Percentiles rank a stretch among this genome's conserved stretches.
Conservation (phyloP, 2,113 vertebrate genomes). For the Andinoacara biseriatus region DNA sequence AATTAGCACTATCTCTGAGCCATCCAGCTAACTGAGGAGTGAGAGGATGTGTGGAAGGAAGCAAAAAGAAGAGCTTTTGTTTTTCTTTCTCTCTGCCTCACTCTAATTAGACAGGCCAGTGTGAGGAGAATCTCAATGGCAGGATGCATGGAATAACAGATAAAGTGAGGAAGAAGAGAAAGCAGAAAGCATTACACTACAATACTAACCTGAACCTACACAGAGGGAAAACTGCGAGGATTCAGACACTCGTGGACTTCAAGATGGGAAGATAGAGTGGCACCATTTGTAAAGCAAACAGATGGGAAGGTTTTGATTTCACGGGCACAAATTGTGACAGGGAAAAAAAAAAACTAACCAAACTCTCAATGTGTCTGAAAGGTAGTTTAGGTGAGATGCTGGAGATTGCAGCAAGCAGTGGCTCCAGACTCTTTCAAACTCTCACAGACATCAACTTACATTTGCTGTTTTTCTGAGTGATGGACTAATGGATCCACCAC, state of each 20-base stretch:
- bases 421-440: slow-evolving; percentile 17
- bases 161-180: slow-evolving; percentile 43
- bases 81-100: slow-evolving; percentile 65
- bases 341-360: background rate
- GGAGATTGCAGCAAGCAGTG: slow-evolving; percentile 29
- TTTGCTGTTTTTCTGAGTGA: slow-evolving; percentile 22
- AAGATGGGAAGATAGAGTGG: background rate
- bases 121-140: slow-evolving; percentile 76
- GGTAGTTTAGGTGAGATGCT: slow-evolving; percentile 39
- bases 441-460: slow-evolving; percentile 17
- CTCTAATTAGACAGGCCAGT: slow-evolving; percentile 76
- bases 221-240: background rate
- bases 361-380: slow-evolving; percentile 9
- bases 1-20: slow-evolving; percentile 69
- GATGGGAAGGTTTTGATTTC: background rate
- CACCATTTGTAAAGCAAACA: slow-evolving; percentile 14
- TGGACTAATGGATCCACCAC: background rate
- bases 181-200: background rate
- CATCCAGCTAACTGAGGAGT: slow-evolving; percentile 55
- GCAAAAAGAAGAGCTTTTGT: slow-evolving; percentile 55
- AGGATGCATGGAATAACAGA: slow-evolving; percentile 50
- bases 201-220: slow-evolving; percentile 11
- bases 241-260: slow-evolving; percentile 15
- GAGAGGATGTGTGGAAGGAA: slow-evolving; percentile 47
- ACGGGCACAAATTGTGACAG: too few species aligned